Conservation (phyloP, 2,113 vertebrate species). For the Carlito syrichta region DNA sequence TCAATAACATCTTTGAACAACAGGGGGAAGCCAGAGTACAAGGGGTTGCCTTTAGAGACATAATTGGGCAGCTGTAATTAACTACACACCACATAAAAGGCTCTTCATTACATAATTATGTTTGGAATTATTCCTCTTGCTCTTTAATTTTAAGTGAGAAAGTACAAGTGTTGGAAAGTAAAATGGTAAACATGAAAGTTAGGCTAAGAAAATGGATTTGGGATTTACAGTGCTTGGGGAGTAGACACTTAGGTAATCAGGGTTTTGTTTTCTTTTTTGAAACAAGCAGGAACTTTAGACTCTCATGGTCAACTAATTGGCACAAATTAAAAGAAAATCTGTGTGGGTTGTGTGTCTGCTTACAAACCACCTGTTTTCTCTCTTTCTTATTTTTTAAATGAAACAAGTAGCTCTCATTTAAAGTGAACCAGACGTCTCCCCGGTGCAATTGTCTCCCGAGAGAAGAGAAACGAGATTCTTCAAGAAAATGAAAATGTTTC, state of each 20-base stretch:
- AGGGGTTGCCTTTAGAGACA: neutral
- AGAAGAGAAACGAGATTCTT: conserved; percentile 60
- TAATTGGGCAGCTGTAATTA: neutral
- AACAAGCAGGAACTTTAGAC: neutral
- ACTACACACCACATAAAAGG: neutral
- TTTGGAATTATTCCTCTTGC: conserved; percentile 1
- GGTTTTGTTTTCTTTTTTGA: neutral
- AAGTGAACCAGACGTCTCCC: conserved; percentile 55
- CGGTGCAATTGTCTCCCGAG: conserved; percentile 58
- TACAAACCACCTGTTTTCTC: conserved; percentile 26
- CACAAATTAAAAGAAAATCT: conserved; percentile 23
- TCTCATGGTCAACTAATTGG: neutral
- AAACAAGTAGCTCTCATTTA: conserved; percentile 45
- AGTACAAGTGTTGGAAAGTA: neutral
- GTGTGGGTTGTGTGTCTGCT: neutral
- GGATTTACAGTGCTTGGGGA: neutral
- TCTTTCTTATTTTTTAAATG: neutral
- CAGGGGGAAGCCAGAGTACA: neutral
- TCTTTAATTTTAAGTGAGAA: conserved; percentile 7
- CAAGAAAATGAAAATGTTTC: conserved; percentile 64
- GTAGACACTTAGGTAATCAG: neutral
- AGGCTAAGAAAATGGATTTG: neutral
- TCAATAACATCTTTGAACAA: conserved; percentile 36
- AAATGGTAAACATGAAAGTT: neutral
- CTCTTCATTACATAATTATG: neutral